Percentiles rank a stretch among this genome's conserved stretches.
Evolutionary conservation across 2,113 vertebrate genomes (phyloP).

Genomic region (Onychorhynchus coronatus): DNA sequence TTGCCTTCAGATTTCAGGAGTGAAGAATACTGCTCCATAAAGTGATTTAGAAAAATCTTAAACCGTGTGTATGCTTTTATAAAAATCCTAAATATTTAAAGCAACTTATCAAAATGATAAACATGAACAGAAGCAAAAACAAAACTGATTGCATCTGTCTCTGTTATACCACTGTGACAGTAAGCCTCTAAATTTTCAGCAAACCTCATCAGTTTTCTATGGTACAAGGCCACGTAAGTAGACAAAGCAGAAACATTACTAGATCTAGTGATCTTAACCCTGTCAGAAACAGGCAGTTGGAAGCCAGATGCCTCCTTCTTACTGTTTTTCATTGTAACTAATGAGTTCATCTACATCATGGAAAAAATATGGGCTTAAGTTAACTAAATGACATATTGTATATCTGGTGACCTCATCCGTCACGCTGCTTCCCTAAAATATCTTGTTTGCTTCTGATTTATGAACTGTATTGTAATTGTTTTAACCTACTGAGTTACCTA

Average conservation of each 20-base stretch:
- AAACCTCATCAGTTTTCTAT: constrained; percentile 44
- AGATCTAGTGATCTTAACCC: constrained; percentile 41
- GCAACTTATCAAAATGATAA: neutral
- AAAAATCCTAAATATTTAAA: neutral
- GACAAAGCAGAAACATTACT: constrained; percentile 39
- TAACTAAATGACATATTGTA: constrained; percentile 70
- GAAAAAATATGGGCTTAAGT: constrained; percentile 71
- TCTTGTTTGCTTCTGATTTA: constrained; percentile 71
- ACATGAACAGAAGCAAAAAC: neutral
- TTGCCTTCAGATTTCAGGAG: neutral
- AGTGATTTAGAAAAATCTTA: neutral
- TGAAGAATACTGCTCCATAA: neutral
- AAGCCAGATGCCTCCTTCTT: constrained; percentile 70
- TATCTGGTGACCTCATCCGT: constrained; percentile 66
- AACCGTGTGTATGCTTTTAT: neutral
- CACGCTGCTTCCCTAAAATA: constrained; percentile 67
- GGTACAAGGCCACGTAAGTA: constrained; percentile 37
- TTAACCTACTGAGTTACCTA: constrained; percentile 68
- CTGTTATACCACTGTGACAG: neutral
- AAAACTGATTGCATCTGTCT: neutral
- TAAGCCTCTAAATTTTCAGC: constrained; percentile 29
- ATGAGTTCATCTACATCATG: constrained; percentile 75
- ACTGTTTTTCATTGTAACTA: constrained; percentile 74
- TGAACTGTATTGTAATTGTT: constrained; percentile 58
- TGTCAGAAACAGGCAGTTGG: constrained; percentile 50